Evolutionary conservation across 2,113 vertebrate species (phyloP).

Genomic region (Sander vitreus): DNA sequence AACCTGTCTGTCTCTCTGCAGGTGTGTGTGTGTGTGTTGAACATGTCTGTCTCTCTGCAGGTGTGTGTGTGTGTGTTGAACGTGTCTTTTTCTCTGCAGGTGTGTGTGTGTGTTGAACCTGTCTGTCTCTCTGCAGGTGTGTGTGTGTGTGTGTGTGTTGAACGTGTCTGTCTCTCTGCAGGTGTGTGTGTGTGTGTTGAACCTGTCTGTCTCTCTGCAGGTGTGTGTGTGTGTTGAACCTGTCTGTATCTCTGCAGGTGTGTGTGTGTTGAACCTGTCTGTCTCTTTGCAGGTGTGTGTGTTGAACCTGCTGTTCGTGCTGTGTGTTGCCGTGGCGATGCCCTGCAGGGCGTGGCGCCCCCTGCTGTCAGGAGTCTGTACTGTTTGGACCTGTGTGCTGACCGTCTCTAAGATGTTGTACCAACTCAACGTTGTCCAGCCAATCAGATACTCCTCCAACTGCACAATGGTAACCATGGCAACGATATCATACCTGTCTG

Average conservation of each 20-base stretch:
- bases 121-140: background rate
- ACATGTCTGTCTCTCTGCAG: slow-evolving; percentile 17
- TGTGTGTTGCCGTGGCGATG: slow-evolving; percentile 91
- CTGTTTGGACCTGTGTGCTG: slow-evolving; percentile 95
- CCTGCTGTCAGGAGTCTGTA: slow-evolving; percentile 91
- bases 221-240: slow-evolving; percentile 72
- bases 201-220: background rate
- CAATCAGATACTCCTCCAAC: slow-evolving; percentile 87
- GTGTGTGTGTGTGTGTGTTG: slow-evolving; percentile 78
- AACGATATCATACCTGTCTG: background rate
- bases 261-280: slow-evolving; percentile 12
- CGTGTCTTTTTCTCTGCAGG: slow-evolving; percentile 82
- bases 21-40: no score
- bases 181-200: no score
- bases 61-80: background rate
- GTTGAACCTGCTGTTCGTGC: slow-evolving; percentile 89
- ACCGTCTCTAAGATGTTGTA: slow-evolving; percentile 98
- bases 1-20: no score
- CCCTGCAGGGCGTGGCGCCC: slow-evolving; percentile 91
- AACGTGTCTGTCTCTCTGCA: background rate
- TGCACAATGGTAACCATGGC: slow-evolving; percentile 86
- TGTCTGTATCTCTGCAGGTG: background rate
- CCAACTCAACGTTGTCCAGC: slow-evolving; percentile 92
- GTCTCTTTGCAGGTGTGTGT: slow-evolving; percentile 89
- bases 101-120: slow-evolving; percentile 2